Percentiles rank a stretch among this genome's conserved stretches.
phyloP scores from a whole-genome alignment of 2,888 invertebrate genomes.

The Flexamia atlantica region DNA sequence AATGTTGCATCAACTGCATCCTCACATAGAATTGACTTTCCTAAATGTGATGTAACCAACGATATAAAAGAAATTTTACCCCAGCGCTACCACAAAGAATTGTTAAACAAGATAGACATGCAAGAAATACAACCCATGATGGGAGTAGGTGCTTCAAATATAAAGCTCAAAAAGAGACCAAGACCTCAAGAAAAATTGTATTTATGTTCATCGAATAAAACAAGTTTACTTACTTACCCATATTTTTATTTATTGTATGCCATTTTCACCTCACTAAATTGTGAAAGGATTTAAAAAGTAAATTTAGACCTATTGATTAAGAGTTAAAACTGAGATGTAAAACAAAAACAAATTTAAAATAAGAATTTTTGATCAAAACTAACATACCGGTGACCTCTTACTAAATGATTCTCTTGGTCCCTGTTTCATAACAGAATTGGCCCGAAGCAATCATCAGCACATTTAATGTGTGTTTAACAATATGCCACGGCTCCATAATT shows the following conservation, averaged over 20 bases:
- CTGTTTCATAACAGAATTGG: no score
- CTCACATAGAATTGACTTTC: neutral
- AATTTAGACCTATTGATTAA: no score
- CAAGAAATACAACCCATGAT: constrained; percentile 33
- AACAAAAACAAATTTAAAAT: no score
- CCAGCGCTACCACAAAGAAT: constrained; percentile 9
- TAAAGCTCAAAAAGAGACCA: constrained; percentile 43
- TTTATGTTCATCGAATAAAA: constrained; percentile 33
- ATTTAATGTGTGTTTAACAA: no score
- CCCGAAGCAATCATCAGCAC: no score
- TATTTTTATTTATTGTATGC: neutral
- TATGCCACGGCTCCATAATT: no score
- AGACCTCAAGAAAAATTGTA: constrained; percentile 38
- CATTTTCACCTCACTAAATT: no score
- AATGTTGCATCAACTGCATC: neutral
- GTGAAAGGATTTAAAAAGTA: no score
- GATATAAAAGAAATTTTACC: constrained; percentile 29
- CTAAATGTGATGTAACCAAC: neutral
- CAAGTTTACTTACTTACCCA: constrained; percentile 27
- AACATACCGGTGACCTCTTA: no score
- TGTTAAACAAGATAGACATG: neutral
- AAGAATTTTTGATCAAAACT: no score
- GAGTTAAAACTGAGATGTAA: no score
- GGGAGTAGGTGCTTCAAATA: constrained; percentile 44
- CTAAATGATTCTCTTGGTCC: no score